Conservation (phyloP, 2,888 invertebrate genomes). For the Sarcophaga caerulescens region DNA sequence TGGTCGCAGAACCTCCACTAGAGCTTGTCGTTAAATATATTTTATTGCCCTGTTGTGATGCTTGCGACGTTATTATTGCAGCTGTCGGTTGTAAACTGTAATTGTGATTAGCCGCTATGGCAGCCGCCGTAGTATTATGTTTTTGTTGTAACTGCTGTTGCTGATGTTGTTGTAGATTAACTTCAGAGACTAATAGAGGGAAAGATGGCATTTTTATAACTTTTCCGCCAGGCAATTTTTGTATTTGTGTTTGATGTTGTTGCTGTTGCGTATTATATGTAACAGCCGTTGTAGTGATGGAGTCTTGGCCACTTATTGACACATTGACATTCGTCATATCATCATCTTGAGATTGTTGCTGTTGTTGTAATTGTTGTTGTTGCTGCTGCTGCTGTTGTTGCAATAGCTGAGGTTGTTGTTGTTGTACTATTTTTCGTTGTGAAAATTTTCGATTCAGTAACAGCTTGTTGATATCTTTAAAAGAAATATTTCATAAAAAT, state of each 20-base stretch:
- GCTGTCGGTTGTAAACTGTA: conserved; percentile 80
- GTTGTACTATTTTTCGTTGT: conserved; percentile 79
- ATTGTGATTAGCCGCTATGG: conserved; percentile 80
- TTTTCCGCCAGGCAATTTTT: conserved; percentile 73
- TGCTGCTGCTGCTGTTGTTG: conserved; percentile 69
- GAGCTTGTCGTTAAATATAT: conserved; percentile 78
- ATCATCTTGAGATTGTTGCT: conserved; percentile 75
- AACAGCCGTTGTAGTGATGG: conserved; percentile 58
- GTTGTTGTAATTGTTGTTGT: conserved; percentile 73
- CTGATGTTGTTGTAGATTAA: conserved; percentile 74
- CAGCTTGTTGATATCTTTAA: conserved; percentile 78
- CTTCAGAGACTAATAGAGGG: conserved; percentile 78
- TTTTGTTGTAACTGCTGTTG: conserved; percentile 71
- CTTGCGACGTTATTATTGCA: conserved; percentile 79
- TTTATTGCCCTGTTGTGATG: conserved; percentile 77
- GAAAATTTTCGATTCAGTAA: conserved; percentile 78
- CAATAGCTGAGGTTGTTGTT: conserved; percentile 71
- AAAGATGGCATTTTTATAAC: conserved; percentile 79
- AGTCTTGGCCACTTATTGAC: conserved; percentile 66
- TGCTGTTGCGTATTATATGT: conserved; percentile 68
- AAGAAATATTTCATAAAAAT: conserved; percentile 45
- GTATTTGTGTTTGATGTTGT: conserved; percentile 74
- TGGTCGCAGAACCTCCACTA: conserved; percentile 73
- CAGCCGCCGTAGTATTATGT: conserved; percentile 77
- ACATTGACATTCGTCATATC: conserved; percentile 73